A percentile compares a stretch with the other conserved stretches of the same genome.
These are phyloP conservation scores for Ictidomys tridecemlineatus DNA, from an alignment of 2,113 vertebrate species.

Conservation along the genomic window DNA sequence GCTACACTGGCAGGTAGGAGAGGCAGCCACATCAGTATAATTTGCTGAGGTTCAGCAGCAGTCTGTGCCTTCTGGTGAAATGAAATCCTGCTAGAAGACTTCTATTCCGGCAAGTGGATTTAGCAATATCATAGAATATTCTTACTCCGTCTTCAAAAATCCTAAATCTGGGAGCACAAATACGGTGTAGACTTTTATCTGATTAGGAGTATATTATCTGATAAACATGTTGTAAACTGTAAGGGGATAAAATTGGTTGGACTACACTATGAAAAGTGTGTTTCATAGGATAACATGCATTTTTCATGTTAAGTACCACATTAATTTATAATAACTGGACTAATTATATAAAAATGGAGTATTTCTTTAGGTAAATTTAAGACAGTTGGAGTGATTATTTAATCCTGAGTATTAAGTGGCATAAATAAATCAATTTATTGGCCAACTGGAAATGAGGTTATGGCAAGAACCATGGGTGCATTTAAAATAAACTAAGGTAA, in stretches of 20 bases:
- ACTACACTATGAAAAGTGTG: not conserved
- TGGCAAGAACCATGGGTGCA: constrained; percentile 53
- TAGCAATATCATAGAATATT: not conserved
- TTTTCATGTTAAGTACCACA: constrained; percentile 46
- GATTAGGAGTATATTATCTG: not conserved
- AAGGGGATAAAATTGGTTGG: not conserved
- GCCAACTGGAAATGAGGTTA: constrained; percentile 47
- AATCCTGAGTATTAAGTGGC: constrained; percentile 48
- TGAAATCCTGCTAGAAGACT: not conserved
- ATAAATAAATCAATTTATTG: constrained; percentile 65
- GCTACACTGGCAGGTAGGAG: no score
- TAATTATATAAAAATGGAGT: constrained; percentile 43
- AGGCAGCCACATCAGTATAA: not conserved
- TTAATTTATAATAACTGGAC: constrained; percentile 31
- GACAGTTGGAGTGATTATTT: constrained; percentile 52
- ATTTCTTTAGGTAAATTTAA: constrained; percentile 68
- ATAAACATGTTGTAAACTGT: not conserved
- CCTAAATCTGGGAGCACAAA: not conserved
- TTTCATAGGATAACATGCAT: constrained; percentile 1
- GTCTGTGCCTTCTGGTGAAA: not conserved
- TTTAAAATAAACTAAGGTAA: constrained; percentile 77
- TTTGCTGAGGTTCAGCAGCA: not conserved
- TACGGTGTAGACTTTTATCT: not conserved
- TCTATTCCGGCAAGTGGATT: not conserved
- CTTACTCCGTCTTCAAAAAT: not conserved